phyloP scores from a whole-genome alignment of 2,113 vertebrate species.

The Colaptes auratus region DNA sequence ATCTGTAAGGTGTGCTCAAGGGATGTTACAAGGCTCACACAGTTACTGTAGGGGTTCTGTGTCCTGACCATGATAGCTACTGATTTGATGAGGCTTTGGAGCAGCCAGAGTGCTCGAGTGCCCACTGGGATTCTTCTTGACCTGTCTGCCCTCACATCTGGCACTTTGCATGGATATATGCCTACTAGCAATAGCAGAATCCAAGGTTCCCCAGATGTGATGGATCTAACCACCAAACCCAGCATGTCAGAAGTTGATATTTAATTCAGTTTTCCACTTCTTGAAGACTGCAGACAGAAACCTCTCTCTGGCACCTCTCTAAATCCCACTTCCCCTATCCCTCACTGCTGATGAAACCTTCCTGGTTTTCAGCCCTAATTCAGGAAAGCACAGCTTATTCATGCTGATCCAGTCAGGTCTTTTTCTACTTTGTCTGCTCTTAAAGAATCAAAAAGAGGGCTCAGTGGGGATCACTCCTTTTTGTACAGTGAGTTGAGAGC shows the following conservation, averaged over 20 bases:
- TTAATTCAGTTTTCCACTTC: not conserved
- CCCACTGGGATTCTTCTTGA: not conserved
- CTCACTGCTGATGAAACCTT: not conserved
- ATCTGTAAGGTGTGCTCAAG: not conserved
- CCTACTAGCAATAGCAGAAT: not conserved
- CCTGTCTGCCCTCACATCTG: not conserved
- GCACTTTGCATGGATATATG: not conserved
- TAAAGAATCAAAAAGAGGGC: conserved; percentile 4
- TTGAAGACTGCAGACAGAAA: not conserved
- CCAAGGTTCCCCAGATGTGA: not conserved
- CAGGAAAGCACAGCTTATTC: not conserved
- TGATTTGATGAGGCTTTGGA: not conserved
- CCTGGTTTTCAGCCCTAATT: not conserved
- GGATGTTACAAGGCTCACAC: not conserved
- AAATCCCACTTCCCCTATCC: not conserved
- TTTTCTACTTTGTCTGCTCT: conserved; percentile 34
- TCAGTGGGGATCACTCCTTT: conserved; percentile 12
- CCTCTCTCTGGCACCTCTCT: not conserved
- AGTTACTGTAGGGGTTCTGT: not conserved
- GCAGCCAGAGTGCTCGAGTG: not conserved
- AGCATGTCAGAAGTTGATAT: not conserved
- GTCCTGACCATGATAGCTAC: not conserved
- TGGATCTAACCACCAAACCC: not conserved
- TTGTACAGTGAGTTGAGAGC: not conserved
- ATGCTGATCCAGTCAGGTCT: conserved; percentile 1